Evolutionary conservation across 2,888 invertebrate species (phyloP).

Genomic region (Cloeon dipterum): DNA sequence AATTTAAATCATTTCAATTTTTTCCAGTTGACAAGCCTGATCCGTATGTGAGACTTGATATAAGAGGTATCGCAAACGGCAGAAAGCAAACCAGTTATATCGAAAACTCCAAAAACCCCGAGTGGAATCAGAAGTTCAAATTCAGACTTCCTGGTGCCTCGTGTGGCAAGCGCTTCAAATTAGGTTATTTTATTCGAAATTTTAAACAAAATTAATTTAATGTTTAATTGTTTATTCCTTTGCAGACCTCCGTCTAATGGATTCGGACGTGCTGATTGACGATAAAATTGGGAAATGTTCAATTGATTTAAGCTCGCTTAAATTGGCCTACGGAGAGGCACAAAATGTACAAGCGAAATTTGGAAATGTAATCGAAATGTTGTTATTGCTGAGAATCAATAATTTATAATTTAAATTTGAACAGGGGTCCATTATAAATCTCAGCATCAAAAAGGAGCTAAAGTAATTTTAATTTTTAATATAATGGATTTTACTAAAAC

Average conservation of each 20-base stretch:
- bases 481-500: too few species aligned
- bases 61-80: slow-evolving; percentile 17
- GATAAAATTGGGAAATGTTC: slow-evolving; percentile 14
- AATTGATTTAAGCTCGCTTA: slow-evolving; percentile 8
- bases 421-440: too few species aligned
- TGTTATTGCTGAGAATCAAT: not conserved
- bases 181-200: too few species aligned
- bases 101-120: slow-evolving; percentile 16
- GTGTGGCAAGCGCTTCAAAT: too few species aligned
- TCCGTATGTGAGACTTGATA: slow-evolving; percentile 16
- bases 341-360: not conserved
- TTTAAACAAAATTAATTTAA: too few species aligned
- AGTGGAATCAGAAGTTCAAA: slow-evolving; percentile 19
- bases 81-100: slow-evolving; percentile 15
- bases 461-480: too few species aligned
- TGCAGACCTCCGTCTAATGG: not conserved
- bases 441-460: too few species aligned
- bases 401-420: not conserved
- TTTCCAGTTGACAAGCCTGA: slow-evolving; percentile 14
- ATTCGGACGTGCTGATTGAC: slow-evolving; percentile 14
- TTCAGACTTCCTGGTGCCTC: too few species aligned
- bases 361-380: slow-evolving; percentile 3
- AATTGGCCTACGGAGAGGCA: slow-evolving; percentile 4
- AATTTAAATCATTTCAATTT: not conserved
- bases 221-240: not conserved